Base-by-base conservation (phyloP, 2,888 invertebrate species). In the Coenonympha glycerion region DNA sequence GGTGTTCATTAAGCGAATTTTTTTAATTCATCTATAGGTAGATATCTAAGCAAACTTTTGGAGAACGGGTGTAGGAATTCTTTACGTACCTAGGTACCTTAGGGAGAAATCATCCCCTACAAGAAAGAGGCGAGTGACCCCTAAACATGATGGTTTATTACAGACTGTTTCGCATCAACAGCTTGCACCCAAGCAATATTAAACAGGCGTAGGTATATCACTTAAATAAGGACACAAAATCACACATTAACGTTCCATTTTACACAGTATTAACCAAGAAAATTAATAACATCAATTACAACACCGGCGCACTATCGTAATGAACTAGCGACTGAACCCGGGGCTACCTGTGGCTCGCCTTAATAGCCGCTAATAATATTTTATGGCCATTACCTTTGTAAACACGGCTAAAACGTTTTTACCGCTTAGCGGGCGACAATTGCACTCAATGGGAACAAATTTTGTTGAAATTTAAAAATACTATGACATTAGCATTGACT, bases 351-450 rank as follows among this genome's bases (percentile, higher is more conserved):
- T 82, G 74, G 84, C 79, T 81, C 71, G 56, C 67, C 69, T 68
- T 79, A 80, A 80, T 75, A 74, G 76, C 74, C 70, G 69, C 79
- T 80, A 81, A 84, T 83, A 84, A 80, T 81, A 80, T 80, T 86
- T 84, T 85, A 86, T 78, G 79, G 78, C 79, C 74, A 73, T 77
- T 81, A 80, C 80, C 79, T 78, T 77, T 79, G 76, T 80, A 81
- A 83, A 84, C 79, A 81, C 71, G 76, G 72, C 72, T 76, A 77
- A 78, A 79, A 77, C 68, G 72, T 70, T 76, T 70, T 76, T 73
- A 71, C 68, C 61, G 65, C 61, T 68, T 74, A 80, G 78, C 78
- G 76, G 61, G 58, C 71, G 67, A 82, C 82, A 78, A 81, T 83
- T 79, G 79, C 72, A 67, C 68, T 71, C 72, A 71, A 73, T 64